Evolutionary conservation across 2,797 vertebrate genomes (phyloP).

Genomic region (Artibeus lituratus): DNA sequence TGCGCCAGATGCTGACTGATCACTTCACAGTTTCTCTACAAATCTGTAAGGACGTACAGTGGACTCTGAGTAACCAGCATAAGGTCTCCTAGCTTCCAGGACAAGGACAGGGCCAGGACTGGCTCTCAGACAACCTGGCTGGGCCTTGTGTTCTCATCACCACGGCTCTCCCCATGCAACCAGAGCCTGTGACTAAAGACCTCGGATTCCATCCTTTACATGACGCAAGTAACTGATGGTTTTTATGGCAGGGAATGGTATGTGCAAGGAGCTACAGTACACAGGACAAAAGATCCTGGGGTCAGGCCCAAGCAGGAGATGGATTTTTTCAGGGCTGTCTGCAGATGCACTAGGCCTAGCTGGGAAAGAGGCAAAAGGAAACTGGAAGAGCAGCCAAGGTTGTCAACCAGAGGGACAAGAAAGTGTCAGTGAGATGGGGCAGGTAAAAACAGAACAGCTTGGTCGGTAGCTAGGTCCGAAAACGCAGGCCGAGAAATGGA

Average conservation of each 20-base stretch:
- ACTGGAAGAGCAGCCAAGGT: background rate
- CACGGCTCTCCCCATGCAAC: background rate
- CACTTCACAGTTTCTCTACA: background rate
- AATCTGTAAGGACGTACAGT: background rate
- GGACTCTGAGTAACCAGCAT: background rate
- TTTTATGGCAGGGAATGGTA: background rate
- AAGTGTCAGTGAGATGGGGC: background rate
- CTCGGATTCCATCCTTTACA: background rate
- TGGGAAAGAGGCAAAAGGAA: conserved; percentile 10
- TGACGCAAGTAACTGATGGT: background rate
- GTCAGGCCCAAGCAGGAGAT: background rate
- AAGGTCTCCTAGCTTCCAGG: background rate
- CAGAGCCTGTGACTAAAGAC: background rate
- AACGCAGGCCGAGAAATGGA: background rate
- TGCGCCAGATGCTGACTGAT: background rate
- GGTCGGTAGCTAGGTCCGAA: background rate
- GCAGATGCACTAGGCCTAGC: background rate
- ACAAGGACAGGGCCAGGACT: background rate
- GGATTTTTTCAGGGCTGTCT: background rate
- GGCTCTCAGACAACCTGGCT: background rate
- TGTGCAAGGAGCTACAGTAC: background rate
- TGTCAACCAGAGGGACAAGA: background rate
- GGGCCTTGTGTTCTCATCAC: background rate
- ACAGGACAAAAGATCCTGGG: background rate
- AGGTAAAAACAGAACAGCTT: background rate